Percentiles rank a stretch among this genome's conserved stretches.
Evolutionary conservation across 2,888 invertebrate genomes (phyloP).

Genomic region (Aphodius sticticus): DNA sequence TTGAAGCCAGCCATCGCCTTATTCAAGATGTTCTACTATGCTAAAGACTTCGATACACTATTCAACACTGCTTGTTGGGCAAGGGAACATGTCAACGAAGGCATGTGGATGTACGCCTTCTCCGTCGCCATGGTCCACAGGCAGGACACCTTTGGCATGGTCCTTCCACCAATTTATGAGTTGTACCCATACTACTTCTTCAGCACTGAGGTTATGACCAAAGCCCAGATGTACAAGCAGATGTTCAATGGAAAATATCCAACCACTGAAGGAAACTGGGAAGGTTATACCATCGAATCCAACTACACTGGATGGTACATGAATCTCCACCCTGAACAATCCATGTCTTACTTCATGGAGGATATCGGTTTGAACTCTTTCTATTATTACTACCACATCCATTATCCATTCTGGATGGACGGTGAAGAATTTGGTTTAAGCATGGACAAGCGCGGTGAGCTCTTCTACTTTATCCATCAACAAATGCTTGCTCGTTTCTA

Average conservation of each 20-base stretch:
- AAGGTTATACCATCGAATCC: conserved; percentile 58
- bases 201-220: conserved; percentile 71
- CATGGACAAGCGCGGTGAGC: conserved; percentile 63
- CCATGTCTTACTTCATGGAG: conserved; percentile 70
- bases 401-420: conserved; percentile 71
- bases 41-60: conserved; percentile 76
- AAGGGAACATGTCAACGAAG: conserved; percentile 73
- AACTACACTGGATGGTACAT: conserved; percentile 62
- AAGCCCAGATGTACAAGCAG: conserved; percentile 70
- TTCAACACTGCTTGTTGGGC: conserved; percentile 74
- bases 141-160: conserved; percentile 69
- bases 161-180: conserved; percentile 76
- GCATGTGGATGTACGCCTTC: conserved; percentile 71
- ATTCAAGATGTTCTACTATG: conserved; percentile 72
- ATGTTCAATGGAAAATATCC: conserved; percentile 57
- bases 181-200: conserved; percentile 77
- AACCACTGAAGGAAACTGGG: conserved; percentile 29
- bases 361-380: conserved; percentile 71
- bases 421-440: conserved; percentile 53
- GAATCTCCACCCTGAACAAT: conserved; percentile 65
- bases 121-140: conserved; percentile 70
- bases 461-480: conserved; percentile 72
- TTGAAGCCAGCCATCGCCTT: conserved; percentile 69
- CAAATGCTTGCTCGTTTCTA: conserved; percentile 75
- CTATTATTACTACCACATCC: conserved; percentile 69